Base-by-base conservation (phyloP, 2,113 vertebrate species). In the Catharus fuscescens region DNA sequence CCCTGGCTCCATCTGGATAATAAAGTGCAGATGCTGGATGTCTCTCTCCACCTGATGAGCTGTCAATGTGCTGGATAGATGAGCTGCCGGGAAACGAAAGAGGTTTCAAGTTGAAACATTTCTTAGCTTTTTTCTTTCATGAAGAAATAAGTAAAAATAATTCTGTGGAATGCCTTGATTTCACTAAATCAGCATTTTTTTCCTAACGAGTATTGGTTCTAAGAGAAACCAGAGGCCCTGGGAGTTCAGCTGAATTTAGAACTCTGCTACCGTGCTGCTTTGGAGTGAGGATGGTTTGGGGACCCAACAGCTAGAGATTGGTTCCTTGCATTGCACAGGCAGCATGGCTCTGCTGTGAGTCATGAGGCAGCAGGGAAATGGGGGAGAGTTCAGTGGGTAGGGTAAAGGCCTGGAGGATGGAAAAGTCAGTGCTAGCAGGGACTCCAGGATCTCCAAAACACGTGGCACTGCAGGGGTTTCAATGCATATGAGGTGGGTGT, bases 21-120 rank as follows among this genome's bases (percentile, higher is more conserved):
- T 94, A 90, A 93, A 90, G 29, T 92, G 64, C 95, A 97, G 94
- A 94, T 96, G 95, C 88, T 93, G 86, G 80, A 90, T 97, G 52
- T 80, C 67, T 94, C 72, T 86, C 88, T 93, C 76, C 32, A 94
- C 91, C 91, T 97, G 94, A 97, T 90, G 86, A 96, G 72, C 94
- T 96, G 91, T 95, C 96, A 94, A 50, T 88, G 76, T 92, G 64
- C 72, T 80, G 86, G 76, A 88, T 86, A 92, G 92, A 96, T 95
- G 91, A 96, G 47, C 92, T 94, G 92, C 88, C 5, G 11, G 76
- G 52, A 83, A 86, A 80, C 1, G 23, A 92, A 83, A 92, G 90
- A 86, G 80, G 52, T 80, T 96, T 93, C 88, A 92, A 54, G 32
- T 80, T 93, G 86, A 96, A 93, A 52, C 1, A 3, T 85, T 81